Evolutionary conservation across 2,888 invertebrate genomes (phyloP), one percentile per base, ranked within the genome.

Genomic region (Incurvaria masculella): DNA sequence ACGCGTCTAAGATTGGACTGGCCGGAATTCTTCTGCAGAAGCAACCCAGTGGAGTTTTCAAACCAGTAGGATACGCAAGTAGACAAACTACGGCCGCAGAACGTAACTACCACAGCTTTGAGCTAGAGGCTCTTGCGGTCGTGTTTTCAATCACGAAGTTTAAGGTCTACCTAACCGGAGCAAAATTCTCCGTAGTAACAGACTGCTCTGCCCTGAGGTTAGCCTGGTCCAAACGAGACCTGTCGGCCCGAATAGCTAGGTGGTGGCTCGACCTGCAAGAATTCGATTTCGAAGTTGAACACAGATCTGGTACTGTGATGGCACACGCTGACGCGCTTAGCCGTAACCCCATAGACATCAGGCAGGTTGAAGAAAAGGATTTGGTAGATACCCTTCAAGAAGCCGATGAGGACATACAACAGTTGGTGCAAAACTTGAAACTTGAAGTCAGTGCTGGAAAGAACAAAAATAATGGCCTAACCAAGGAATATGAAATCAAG

Each of bases 271-370:
- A 54, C 39, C 21, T 61, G 1, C 49, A 57, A 33, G 55, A 58
- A 19, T 61, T 54, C 38, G 49, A 59, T 47, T 60, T 52, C 45
- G 47, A 17, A 6, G 51, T 60, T 26, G 49, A 57, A 51, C 57
- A 60, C 48, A 47, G 57, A 27, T 43, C 52, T n/a, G 54, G 53
- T 1, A 27, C 33, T n/a, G 42, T 42, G 18, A 56, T 59, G 55
- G 27, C 42, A n/a, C 56, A 59, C 44, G 56, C 54, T 5, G 59
- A 60, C 50, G 56, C 57, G 1, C 44, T 59, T 21, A 60, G 60
- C 21, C 18, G 57, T 17, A 46, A 51, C 27, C 51, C 55, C 4
- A 11, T 33, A 23, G 23, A 23, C 8, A n/a, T n/a, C n/a, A n/a
- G n/a, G n/a, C n/a, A n/a, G n/a, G n/a, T n/a, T n/a, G n/a, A n/a